Evolutionary conservation across 2,113 vertebrate genomes (phyloP).

Genomic region (Nesoenas mayeri): DNA sequence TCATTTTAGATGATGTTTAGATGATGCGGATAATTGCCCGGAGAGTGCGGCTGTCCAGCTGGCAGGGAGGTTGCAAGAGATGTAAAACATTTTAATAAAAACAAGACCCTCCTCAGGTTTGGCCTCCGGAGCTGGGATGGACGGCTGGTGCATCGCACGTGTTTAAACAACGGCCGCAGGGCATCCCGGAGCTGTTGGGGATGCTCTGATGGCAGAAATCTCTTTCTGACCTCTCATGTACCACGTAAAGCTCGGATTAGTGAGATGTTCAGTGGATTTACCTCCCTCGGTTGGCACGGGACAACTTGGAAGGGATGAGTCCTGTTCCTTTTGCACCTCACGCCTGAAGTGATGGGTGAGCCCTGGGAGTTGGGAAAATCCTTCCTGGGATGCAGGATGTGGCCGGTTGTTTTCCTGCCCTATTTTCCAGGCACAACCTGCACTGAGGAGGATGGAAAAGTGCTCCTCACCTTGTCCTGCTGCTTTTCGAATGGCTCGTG

Average conservation of each 20-base stretch:
- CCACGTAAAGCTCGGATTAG: rapidly evolving
- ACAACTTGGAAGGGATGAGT: not conserved
- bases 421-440: no score
- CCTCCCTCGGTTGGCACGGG: not conserved
- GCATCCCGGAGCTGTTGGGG: not conserved
- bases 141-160: not conserved
- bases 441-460: rapidly evolving
- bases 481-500: not conserved
- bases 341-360: not conserved
- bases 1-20: constrained; percentile 28
- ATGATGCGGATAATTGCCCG: constrained; percentile 48
- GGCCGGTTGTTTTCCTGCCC: not conserved
- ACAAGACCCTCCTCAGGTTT: constrained; percentile 19
- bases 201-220: not conserved
- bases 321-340: rapidly evolving
- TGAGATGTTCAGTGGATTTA: not conserved
- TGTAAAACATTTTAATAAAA: constrained; percentile 43
- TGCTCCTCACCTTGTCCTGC: rapidly evolving
- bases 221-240: not conserved
- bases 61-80: not conserved
- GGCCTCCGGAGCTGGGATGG: not conserved
- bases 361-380: not conserved
- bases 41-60: not conserved
- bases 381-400: not conserved
- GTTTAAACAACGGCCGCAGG: not conserved